Base-by-base conservation (phyloP, 2,888 invertebrate genomes). In the Netelia inedita region DNA sequence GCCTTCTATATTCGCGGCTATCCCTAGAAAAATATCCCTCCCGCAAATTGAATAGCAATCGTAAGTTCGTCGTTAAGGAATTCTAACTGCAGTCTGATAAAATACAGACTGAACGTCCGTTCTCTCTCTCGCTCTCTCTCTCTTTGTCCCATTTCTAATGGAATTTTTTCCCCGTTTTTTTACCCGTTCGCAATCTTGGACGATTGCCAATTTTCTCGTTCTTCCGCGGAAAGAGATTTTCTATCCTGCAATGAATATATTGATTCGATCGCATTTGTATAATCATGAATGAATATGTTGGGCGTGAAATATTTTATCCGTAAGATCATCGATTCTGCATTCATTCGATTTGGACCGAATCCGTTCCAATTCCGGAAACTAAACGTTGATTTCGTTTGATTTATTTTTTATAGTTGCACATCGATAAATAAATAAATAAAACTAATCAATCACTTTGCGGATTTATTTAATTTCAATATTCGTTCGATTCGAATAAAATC, bases 71-170 rank as follows among this genome's bases (percentile, higher is more conserved):
- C 85, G 87, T 88, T 88, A 89, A 88, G 74, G 82, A 88, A 90
- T 90, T 92, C 90, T 90, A 91, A 91, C 88, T 79, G 86, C 85
- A 63, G 69, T 80, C 85, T 88, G 88, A 89, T 89, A 89, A 89
- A 91, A 89, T 88, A 86, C 82, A 72, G 65, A 87, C 61, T 83
- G 83, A 35, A 35, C 35, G 35, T 35, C 35, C 35, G 75, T 83
- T 82, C 74, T 59, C 19, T 41, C 50, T 76, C 74, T 74, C 74
- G 43, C 69, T 59, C 59, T 61, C 43, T 16, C 1, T 53, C 9
- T 11, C 57, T 21, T 50, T 55, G 41, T 59, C 57, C 59, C 69
- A 74, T 85, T 79, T 59, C 43, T 53, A 75, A 46, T 71, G 82
- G 71, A 69, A 63, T 73, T 84, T 80, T 79, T 74, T 74, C 63